phyloP scores from a whole-genome alignment of 2,797 vertebrate species.

The Sphenodon punctatus region DNA sequence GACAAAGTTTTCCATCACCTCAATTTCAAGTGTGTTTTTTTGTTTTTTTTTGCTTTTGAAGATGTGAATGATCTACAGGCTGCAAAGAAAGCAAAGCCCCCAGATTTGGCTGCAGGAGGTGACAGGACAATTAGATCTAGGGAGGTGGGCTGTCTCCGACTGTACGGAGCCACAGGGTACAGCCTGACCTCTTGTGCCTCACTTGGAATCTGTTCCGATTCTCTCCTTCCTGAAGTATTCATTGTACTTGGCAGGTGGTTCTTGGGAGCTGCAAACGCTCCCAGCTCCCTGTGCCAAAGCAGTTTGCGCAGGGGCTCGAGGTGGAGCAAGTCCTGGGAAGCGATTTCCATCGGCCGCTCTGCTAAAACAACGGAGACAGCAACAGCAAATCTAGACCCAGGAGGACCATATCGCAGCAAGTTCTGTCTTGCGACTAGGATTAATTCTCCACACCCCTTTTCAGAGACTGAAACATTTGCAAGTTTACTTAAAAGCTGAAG shows the following conservation, averaged over 20 bases:
- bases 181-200: conserved; percentile 41
- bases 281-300: conserved; percentile 8
- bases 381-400: neutral
- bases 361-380: rapidly evolving
- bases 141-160: rapidly evolving
- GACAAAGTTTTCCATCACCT: conserved; percentile 17
- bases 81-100: rapidly evolving
- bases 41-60: neutral
- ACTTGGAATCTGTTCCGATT: conserved; percentile 29
- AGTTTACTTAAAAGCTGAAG: too few relatives aligned
- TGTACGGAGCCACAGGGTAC: neutral
- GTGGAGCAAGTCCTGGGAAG: neutral
- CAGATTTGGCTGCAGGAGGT: rapidly evolving
- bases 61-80: neutral
- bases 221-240: conserved; percentile 59
- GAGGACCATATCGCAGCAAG: neutral
- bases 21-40: neutral
- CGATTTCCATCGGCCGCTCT: neutral
- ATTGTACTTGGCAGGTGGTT: conserved; percentile 45
- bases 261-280: conserved; percentile 2
- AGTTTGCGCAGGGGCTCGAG: conserved; percentile 1
- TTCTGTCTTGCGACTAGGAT: rapidly evolving
- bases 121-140: rapidly evolving
- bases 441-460: neutral
- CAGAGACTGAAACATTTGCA: rapidly evolving